Evolutionary conservation across 2,113 vertebrate species (phyloP).

Genomic region (Pseudorhombus dupliciocellatus): DNA sequence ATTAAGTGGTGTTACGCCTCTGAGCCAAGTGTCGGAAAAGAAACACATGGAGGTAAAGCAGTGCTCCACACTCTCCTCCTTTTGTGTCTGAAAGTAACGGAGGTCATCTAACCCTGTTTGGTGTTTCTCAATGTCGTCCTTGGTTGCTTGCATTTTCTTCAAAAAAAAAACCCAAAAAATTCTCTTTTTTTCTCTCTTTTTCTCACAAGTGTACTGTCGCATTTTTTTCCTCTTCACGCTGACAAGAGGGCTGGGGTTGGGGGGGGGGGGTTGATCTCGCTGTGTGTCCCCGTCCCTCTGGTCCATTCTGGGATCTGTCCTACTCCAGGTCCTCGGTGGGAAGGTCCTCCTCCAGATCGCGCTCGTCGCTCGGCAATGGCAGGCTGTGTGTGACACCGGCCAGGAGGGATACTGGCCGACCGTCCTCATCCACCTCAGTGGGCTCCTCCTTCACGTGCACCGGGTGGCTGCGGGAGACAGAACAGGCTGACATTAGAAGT

Average conservation of each 20-base stretch:
- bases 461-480: constrained; percentile 82
- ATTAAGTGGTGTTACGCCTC: constrained; percentile 70
- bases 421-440: constrained; percentile 91
- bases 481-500: constrained; percentile 12
- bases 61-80: constrained; percentile 72
- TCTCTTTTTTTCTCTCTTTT: constrained; percentile 63
- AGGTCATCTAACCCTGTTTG: constrained; percentile 84
- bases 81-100: constrained; percentile 75
- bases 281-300: constrained; percentile 60
- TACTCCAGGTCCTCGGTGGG: constrained; percentile 96
- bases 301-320: constrained; percentile 46
- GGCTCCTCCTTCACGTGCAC: constrained; percentile 99
- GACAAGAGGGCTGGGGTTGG: constrained; percentile 46
- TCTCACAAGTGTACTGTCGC: constrained; percentile 64
- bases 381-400: constrained; percentile 88
- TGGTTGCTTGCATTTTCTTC: constrained; percentile 75
- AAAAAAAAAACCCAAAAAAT: constrained; percentile 58
- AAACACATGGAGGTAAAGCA: constrained; percentile 68
- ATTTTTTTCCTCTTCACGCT: constrained; percentile 63
- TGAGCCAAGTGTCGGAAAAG: constrained; percentile 61
- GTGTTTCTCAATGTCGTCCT: constrained; percentile 77
- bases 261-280: constrained; percentile 36
- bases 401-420: constrained; percentile 87
- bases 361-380: constrained; percentile 87
- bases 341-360: constrained; percentile 95